Evolutionary conservation across 2,888 invertebrate species (phyloP), one percentile per base, ranked within the genome.

Genomic region (Eledone cirrhosa): DNA sequence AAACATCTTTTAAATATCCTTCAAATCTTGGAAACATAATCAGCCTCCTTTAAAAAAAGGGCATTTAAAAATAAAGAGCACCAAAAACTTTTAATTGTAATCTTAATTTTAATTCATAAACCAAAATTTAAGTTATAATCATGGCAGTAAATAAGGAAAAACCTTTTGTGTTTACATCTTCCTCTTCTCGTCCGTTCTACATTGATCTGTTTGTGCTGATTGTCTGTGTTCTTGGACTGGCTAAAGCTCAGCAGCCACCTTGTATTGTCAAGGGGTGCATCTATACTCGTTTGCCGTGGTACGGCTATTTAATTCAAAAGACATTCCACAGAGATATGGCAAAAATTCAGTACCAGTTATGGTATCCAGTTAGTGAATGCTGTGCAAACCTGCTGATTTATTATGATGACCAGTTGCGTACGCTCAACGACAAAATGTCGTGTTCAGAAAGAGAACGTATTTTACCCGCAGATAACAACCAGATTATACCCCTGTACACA

Each of bases 251-350:
- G 22, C 76, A 76, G 29, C 76, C 76, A 24, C 76, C 79, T 29
- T 86, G 87, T 79, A 85, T 85, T 16, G 81, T 87, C 22, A 87
- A 86, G 77, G 88, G 88, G 27, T 83, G 85, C 27, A 80, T 87
- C 31, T 84, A 83, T 78, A 87, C 88, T 19, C 80, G 84, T 29
- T 80, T 85, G 65, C 84, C 84, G 29, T 88, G 88, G 88, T 87
- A 88, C 78, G 88, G 88, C 0, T 88, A 87, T 77, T 77, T 88
- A 22, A 81, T 88, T 2, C 86, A 87, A 82, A 88, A 88, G 78
- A 86, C 87, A 24, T 87, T 88, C 79, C 84, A 86, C 74, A 81
- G 84, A 31, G 84, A 85, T 48, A 84, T 84, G 77, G 87, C 87
- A 31, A 83, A 84, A 78, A 86, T 88, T 4, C 86, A 87, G 80